Evolutionary conservation across 1,140 invertebrate genomes (phyloP), one percentile per base, ranked within the genome.

Genomic region (Zelostemma sp.): DNA sequence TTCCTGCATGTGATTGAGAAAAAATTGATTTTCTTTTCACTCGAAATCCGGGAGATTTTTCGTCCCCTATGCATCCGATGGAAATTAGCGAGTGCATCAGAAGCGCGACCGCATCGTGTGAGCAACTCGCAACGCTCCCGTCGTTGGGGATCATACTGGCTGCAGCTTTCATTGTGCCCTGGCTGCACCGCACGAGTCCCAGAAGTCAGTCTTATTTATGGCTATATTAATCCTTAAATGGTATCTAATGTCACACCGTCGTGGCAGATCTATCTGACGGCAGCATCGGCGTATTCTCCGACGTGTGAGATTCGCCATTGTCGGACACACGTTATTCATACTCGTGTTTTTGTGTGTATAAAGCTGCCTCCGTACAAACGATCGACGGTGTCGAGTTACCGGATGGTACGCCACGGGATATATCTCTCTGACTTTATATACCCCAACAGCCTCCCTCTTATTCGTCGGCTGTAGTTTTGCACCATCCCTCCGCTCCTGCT

Each of bases 201-300:
- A 72, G 63, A 65, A 84, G 78, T 80, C 81, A 79, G 72, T 59
- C 75, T 85, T 84, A 85, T 85, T 85, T 85, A 85, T 85, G 80
- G 80, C 82, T 85, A 81, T 85, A 85, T 85, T 85, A 85, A 85
- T 85, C 82, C 83, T 85, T 85, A 85, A 85, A 85, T 85, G 79
- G 80, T 85, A 85, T 84, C 83, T 84, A 84, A 85, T 84, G 83
- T 85, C 83, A 82, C 75, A 83, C 69, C 77, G 63, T 73, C 62
- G 73, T 48, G 74, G 71, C 75, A 76, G 76, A 83, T 80, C 76
- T 78, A 80, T 84, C 81, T 75, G 80, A 81, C 77, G 74, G 51
- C 14, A 68, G 60, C 31, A 57, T 14, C 28, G 40, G n/a, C 43
- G 53, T 40, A 47, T 50, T 70, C 72, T 60, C 51, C 76, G 75